Conservation (phyloP, 2,113 vertebrate species). For the Callionymus lyra region DNA sequence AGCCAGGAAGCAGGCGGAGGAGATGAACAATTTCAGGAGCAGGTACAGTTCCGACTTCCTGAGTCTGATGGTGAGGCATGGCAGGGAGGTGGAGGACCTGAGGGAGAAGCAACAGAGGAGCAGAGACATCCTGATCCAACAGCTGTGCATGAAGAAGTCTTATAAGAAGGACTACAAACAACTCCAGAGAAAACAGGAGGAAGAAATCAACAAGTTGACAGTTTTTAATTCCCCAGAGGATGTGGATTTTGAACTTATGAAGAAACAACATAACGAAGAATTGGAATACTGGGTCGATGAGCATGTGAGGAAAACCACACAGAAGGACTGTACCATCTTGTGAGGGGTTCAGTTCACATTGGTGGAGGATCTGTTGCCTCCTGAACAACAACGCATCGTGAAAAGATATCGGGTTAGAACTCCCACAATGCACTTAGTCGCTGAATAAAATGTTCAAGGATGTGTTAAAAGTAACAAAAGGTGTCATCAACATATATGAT, state of each 20-base stretch:
- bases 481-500: too few species aligned
- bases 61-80: not conserved
- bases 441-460: too few species aligned
- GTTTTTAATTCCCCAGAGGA: not conserved
- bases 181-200: conserved; percentile 1
- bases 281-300: conserved; percentile 2
- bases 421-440: too few species aligned
- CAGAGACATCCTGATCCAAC: not conserved
- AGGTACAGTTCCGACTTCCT: conserved; percentile 6
- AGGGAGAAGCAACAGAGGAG: not conserved
- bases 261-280: not conserved
- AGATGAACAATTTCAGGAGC: conserved; percentile 17
- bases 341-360: not conserved
- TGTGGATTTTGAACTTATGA: not conserved
- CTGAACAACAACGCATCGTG: too few species aligned
- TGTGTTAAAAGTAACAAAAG: too few species aligned
- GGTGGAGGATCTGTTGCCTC: too few species aligned
- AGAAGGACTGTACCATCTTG: not conserved
- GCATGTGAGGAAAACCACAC: not conserved
- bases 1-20: conserved; percentile 27
- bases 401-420: too few species aligned
- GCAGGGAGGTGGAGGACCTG: not conserved
- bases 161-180: not conserved
- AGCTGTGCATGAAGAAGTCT: not conserved
- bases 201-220: not conserved